Evolutionary conservation across 1,140 invertebrate genomes (phyloP).

Genomic region (Aricia agestis): DNA sequence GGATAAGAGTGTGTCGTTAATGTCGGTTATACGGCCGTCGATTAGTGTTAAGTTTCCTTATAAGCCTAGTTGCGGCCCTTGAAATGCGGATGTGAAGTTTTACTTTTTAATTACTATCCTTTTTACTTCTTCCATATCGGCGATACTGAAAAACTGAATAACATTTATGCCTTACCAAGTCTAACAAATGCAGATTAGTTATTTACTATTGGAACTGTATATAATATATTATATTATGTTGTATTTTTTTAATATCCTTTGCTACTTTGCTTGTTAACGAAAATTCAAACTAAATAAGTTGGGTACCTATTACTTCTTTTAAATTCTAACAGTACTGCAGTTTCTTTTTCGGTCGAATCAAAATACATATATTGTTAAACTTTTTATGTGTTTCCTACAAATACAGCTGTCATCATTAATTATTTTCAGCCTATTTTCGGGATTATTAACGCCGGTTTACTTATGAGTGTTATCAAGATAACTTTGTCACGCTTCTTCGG

Average conservation of each 20-base stretch:
- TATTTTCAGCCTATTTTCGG: constrained; percentile 3
- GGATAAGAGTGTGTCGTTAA: constrained; percentile 14
- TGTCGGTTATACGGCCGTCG: constrained; percentile 13
- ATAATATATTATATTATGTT: too few species aligned
- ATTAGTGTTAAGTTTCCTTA: constrained; percentile 12
- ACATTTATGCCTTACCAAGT: too few species aligned
- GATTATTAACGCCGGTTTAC: background rate
- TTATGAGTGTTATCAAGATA: constrained; percentile 10
- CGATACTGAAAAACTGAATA: background rate
- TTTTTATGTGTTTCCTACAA: background rate
- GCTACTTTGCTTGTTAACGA: too few species aligned
- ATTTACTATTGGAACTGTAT: too few species aligned
- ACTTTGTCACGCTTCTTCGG: background rate
- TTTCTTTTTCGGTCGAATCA: too few species aligned
- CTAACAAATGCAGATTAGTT: too few species aligned
- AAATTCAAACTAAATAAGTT: too few species aligned
- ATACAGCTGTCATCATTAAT: background rate
- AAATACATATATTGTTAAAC: too few species aligned
- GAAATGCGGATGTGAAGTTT: constrained; percentile 10
- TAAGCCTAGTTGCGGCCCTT: background rate
- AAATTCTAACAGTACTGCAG: too few species aligned
- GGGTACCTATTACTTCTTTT: too few species aligned
- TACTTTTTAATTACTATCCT: constrained; percentile 10
- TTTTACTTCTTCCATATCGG: background rate
- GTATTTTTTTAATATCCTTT: too few species aligned